Evolutionary conservation across 64 coral and sea anemone species (phyloP).

Genomic region (Montipora cactus): DNA sequence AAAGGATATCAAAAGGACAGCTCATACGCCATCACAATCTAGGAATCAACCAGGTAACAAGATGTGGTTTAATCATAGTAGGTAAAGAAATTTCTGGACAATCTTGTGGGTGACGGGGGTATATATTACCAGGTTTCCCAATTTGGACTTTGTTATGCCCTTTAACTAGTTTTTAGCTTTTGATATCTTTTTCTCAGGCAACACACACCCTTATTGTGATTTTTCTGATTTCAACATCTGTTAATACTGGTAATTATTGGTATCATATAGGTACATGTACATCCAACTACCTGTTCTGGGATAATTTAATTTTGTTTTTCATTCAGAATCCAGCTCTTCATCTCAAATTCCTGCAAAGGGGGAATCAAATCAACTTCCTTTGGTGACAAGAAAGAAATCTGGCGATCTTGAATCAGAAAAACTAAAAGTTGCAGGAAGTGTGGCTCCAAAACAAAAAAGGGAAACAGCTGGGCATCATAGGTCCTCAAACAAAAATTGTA

Average conservation of each 20-base stretch:
- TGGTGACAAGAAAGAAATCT: too few relatives aligned
- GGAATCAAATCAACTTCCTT: neutral
- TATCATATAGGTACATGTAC: too few relatives aligned
- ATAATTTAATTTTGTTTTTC: neutral
- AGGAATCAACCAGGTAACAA: neutral
- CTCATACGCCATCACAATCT: slow-evolving; percentile 38
- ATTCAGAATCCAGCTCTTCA: neutral
- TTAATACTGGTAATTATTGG: too few relatives aligned
- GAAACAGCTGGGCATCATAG: neutral
- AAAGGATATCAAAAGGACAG: slow-evolving; percentile 41
- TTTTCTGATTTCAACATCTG: too few relatives aligned
- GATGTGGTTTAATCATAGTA: neutral
- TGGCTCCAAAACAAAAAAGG: neutral
- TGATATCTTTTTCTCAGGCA: too few relatives aligned
- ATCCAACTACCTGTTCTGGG: neutral
- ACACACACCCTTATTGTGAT: too few relatives aligned
- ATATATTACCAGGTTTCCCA: too few relatives aligned
- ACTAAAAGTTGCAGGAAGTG: neutral
- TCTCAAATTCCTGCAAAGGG: neutral
- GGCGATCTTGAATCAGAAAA: neutral
- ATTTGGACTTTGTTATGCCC: too few relatives aligned
- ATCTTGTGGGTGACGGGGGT: too few relatives aligned
- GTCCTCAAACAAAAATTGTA: slow-evolving; percentile 21
- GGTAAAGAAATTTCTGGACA: too few relatives aligned
- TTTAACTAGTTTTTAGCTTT: too few relatives aligned